These are phyloP conservation scores for Drosophila lacteicornis DNA, from an alignment of 1,140 invertebrate genomes.

Conservation along the genomic window DNA sequence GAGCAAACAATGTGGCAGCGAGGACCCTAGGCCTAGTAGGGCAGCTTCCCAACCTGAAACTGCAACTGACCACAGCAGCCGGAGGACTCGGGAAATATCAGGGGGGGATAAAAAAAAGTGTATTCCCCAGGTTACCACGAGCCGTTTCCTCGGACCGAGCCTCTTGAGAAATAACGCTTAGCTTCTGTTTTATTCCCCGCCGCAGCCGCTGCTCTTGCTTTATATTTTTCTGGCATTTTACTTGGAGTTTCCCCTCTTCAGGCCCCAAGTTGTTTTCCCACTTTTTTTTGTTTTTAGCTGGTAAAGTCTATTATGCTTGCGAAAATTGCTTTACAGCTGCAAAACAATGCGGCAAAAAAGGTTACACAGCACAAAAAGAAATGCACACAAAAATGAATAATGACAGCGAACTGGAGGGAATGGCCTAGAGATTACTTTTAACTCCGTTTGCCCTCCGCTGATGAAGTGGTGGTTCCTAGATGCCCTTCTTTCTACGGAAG, in stretches of 20 bases:
- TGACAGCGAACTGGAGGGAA: conserved; percentile 58
- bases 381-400: conserved; percentile 77
- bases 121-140: conserved; percentile 50
- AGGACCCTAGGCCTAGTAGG: conserved; percentile 31
- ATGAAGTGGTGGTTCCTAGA: background rate
- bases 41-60: conserved; percentile 3
- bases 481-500: background rate
- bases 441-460: background rate
- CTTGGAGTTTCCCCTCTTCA: conserved; percentile 43
- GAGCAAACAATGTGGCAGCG: conserved; percentile 33
- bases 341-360: conserved; percentile 77
- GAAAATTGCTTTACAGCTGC: conserved; percentile 80
- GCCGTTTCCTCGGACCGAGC: conserved; percentile 17
- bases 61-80: conserved; percentile 52
- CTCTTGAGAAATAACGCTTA: conserved; percentile 78
- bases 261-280: conserved; percentile 23
- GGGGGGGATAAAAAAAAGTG: background rate
- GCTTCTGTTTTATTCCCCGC: conserved; percentile 43
- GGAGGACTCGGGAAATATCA: background rate
- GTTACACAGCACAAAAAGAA: conserved; percentile 80
- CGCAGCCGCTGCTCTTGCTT: conserved; percentile 11
- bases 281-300: conserved; percentile 50
- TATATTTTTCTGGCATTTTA: conserved; percentile 70
- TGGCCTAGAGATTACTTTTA: conserved; percentile 54
- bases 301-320: conserved; percentile 78